These are phyloP conservation scores for Austrolebias charrua DNA, from an alignment of 2,797 vertebrate species.

Conservation along the genomic window DNA sequence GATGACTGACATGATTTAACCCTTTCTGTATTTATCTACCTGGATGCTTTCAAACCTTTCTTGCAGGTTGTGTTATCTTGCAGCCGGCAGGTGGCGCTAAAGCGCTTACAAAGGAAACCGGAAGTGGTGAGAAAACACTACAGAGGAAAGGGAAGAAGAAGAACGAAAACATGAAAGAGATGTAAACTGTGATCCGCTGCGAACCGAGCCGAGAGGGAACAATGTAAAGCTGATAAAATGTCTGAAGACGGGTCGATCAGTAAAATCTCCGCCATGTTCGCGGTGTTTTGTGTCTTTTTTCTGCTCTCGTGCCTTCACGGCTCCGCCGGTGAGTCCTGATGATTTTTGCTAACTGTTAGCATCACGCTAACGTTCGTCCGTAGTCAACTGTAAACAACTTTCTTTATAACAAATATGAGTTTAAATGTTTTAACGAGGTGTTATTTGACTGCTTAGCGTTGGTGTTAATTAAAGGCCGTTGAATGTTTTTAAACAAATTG, in stretches of 20 bases:
- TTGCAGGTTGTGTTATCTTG: too few relatives aligned
- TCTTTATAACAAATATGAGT: too few relatives aligned
- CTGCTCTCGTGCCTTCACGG: neutral
- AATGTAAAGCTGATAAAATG: neutral
- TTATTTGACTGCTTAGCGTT: neutral
- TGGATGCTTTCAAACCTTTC: too few relatives aligned
- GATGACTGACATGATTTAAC: too few relatives aligned
- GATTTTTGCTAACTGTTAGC: neutral
- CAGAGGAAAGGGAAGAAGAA: neutral
- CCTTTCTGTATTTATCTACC: too few relatives aligned
- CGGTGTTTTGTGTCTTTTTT: neutral
- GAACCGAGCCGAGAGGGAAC: neutral
- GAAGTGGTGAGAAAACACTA: neutral
- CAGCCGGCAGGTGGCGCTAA: neutral
- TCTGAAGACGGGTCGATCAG: neutral
- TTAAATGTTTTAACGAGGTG: too few relatives aligned
- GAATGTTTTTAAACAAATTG: neutral
- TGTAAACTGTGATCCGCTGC: neutral
- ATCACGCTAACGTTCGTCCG: neutral
- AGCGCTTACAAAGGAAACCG: neutral
- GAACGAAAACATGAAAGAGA: neutral
- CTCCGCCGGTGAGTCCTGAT: neutral
- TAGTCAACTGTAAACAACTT: too few relatives aligned
- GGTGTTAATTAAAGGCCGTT: too few relatives aligned
- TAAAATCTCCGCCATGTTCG: constrained; percentile 3